Conservation (phyloP, 1,140 invertebrate species). For the Penaeus vannamei region DNA sequence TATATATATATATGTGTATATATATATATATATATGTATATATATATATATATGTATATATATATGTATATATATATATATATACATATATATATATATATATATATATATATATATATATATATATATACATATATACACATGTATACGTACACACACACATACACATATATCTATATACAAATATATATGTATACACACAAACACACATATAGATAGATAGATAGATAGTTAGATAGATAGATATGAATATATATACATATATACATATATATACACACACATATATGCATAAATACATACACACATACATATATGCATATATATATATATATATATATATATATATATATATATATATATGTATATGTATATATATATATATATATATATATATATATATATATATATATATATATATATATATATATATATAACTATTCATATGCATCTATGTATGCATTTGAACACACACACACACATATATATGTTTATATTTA, state of each 20-base stretch:
- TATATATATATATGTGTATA: no score
- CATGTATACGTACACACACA: no score
- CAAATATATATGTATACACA: background rate
- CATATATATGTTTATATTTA: background rate
- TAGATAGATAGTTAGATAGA: background rate
- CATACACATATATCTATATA: no score
- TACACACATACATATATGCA: background rate
- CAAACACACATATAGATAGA: background rate
- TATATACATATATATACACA: background rate
- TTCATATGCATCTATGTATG: no score
- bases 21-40: no score
- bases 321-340: background rate
- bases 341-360: slow-evolving; percentile 14
- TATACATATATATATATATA: no score
- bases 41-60: no score
- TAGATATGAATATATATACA: background rate
- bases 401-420: background rate
- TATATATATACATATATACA: no score
- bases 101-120: no score
- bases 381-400: background rate
- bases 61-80: no score
- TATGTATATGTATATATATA: slow-evolving; percentile 1
- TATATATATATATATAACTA: no score
- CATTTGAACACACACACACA: background rate
- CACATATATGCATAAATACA: background rate